These are phyloP conservation scores for Australoheros scitulus DNA, from an alignment of 2,113 vertebrate species.

Conservation along the genomic window DNA sequence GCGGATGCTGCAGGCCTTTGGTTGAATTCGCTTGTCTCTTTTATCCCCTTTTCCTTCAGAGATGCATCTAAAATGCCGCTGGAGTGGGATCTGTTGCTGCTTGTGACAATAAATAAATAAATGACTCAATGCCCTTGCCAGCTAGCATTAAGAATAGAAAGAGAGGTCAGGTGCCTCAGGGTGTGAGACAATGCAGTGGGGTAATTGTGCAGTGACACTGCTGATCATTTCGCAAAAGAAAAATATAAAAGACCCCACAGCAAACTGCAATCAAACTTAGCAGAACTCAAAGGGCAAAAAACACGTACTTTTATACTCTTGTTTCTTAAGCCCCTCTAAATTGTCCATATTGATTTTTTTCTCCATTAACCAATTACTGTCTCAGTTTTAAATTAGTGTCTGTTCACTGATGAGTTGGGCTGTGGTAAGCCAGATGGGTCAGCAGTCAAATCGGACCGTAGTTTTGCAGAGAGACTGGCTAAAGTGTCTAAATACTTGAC, in stretches of 20 bases:
- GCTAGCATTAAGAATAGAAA: slow-evolving; percentile 14
- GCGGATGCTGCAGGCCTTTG: slow-evolving; percentile 40
- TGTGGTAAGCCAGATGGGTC: slow-evolving; percentile 41
- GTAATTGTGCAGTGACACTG: slow-evolving; percentile 20
- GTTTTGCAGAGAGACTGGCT: slow-evolving; percentile 23
- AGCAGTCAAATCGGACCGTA: slow-evolving; percentile 43
- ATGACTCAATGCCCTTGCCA: slow-evolving; percentile 7
- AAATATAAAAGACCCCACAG: slow-evolving; percentile 10
- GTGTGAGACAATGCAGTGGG: slow-evolving; percentile 17
- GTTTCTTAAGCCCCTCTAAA: slow-evolving; percentile 35
- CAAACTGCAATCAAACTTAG: slow-evolving; percentile 32
- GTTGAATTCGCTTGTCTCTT: slow-evolving; percentile 34
- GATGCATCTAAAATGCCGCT: slow-evolving; percentile 32
- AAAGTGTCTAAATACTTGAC: slow-evolving; percentile 9
- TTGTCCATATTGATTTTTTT: slow-evolving; percentile 39
- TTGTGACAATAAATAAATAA: slow-evolving; percentile 48
- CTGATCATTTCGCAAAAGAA: slow-evolving; percentile 19
- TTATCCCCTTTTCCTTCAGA: slow-evolving; percentile 29
- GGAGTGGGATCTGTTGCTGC: slow-evolving; percentile 22
- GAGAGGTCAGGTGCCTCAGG: slow-evolving; percentile 6
- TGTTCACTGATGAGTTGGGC: slow-evolving; percentile 26
- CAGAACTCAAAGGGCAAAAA: slow-evolving; percentile 3
- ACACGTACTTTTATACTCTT: not conserved
- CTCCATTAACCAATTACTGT: slow-evolving; percentile 45
- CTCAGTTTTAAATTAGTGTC: slow-evolving; percentile 34